Evolutionary conservation across 2,113 vertebrate species (phyloP), one percentile per base, ranked within the genome.

Genomic region (Strix aluco): DNA sequence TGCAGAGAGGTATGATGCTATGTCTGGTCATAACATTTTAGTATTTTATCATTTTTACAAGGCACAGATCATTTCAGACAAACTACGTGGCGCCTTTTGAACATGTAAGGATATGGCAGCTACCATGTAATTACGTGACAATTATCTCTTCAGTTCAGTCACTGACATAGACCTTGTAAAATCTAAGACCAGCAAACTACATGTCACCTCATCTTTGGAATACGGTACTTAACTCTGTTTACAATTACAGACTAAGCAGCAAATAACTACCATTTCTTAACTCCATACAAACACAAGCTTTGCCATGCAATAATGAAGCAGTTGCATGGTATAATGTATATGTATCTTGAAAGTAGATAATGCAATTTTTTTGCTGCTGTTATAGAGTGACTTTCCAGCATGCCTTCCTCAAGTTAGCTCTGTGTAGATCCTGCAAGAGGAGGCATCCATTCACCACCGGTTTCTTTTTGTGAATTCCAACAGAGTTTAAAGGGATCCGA

Each of bases 31-130:
- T 27, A 88, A 85, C 72, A 77, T 77, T 74, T 62, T 22, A 81
- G 44, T 40, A 44, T 44, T 88, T 80, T 57, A 59, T n/a, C 32
- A 80, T 77, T 89, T 92, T 92, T 84, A 93, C 91, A 89, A 96
- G 92, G 95, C 91, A 94, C 80, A 92, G 58, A 66, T 40, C 49
- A 88, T 86, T 66, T 84, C 63, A 18, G 62, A 67, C 80, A 58
- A 87, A 83, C 67, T 77, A 87, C 36, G 52, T 2, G 7, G 89
- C 5, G 12, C 44, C 58, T 91, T 92, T 42, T 71, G 49, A 95
- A 73, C 13, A 16, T 25, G 21, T 51, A 65, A 81, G n/a, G 71
- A 72, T 79, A 51, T 2, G 36, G 23, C 42, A 67, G 66, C 46
- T 69, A 71, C 79, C 65, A 54, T 14, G 63, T 72, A 58, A 57